Conservation (phyloP, 2,888 invertebrate genomes). For the Perizoma affinitatum region DNA sequence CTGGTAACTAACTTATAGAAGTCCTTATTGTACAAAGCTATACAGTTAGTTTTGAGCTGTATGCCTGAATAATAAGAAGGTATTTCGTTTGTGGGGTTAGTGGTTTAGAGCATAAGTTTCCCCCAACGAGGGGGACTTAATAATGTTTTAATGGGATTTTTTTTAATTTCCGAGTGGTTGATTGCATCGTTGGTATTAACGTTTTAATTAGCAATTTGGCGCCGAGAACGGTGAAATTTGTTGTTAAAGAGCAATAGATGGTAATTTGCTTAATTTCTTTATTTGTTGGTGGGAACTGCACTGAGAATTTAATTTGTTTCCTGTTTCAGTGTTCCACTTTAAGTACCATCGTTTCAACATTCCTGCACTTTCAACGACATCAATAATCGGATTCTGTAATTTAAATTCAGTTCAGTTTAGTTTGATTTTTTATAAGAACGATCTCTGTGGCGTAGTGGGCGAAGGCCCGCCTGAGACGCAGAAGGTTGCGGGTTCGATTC, state of each 20-base stretch:
- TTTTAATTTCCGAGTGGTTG: conserved; percentile 44
- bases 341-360: too few species aligned
- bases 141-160: conserved; percentile 51
- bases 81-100: conserved; percentile 7
- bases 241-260: conserved; percentile 25
- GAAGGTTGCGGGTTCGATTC: too few species aligned
- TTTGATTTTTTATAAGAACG: too few species aligned
- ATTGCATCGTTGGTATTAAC: conserved; percentile 43
- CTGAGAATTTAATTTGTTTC: conserved; percentile 4
- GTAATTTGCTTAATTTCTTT: conserved; percentile 23
- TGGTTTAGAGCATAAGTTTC: conserved; percentile 17
- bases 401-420: too few species aligned
- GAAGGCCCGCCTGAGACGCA: too few species aligned
- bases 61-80: conserved; percentile 1
- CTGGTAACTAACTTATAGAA: conserved; percentile 55
- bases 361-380: too few species aligned
- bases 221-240: conserved; percentile 33
- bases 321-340: not conserved
- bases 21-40: conserved; percentile 42
- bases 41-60: conserved; percentile 4
- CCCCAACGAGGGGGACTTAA: conserved; percentile 42
- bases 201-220: conserved; percentile 38
- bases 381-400: too few species aligned
- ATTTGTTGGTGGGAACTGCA: conserved; percentile 22
- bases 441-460: too few species aligned